Evolutionary conservation across 2,113 vertebrate species (phyloP).

Genomic region (Sclerurus mexicanus): DNA sequence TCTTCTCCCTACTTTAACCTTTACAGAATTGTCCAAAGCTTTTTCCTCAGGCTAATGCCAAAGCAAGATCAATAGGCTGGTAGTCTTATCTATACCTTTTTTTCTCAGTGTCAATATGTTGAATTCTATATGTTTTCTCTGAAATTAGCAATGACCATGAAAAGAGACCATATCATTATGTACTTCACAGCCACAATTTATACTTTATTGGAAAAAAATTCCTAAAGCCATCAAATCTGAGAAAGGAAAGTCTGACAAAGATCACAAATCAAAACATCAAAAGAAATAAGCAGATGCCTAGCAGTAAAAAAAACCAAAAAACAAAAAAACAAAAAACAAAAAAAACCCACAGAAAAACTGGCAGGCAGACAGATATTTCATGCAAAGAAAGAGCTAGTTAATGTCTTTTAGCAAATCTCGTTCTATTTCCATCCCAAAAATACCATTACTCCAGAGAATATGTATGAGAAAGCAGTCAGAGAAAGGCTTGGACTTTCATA

Average conservation of each 20-base stretch:
- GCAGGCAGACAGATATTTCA: not conserved
- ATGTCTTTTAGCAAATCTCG: not conserved
- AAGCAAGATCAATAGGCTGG: not conserved
- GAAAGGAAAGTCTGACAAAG: not conserved
- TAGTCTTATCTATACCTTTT: not conserved
- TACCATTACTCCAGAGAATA: not conserved
- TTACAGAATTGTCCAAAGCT: not conserved
- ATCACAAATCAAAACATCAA: not conserved
- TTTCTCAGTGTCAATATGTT: not conserved
- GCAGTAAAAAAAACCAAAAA: no score
- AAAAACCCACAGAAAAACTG: not conserved
- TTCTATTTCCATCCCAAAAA: not conserved
- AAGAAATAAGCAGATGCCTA: not conserved
- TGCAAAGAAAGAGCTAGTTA: not conserved
- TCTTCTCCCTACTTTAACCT: not conserved
- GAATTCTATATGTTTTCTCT: not conserved
- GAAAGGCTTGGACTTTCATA: not conserved
- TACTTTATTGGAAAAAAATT: not conserved
- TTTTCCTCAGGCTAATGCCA: not conserved
- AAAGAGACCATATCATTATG: not conserved
- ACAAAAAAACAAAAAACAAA: no score
- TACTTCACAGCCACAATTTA: not conserved
- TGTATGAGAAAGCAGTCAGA: not conserved
- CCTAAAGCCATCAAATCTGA: not conserved
- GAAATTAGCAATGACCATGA: not conserved